Evolutionary conservation across 1,140 invertebrate species (phyloP).

Genomic region (Schlechtendalia chinensis): DNA sequence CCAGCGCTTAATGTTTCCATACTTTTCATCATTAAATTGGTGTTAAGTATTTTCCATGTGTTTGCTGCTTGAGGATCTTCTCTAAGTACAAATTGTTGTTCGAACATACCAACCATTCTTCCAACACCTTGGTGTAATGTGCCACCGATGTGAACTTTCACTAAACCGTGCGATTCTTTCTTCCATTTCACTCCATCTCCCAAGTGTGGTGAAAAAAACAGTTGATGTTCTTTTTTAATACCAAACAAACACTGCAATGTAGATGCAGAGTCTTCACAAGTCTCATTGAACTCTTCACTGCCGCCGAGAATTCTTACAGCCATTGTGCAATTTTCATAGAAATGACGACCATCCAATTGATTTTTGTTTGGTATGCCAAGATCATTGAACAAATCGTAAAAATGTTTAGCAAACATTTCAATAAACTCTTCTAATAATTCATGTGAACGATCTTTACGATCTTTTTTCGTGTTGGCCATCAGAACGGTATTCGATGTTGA

Average conservation of each 20-base stretch:
- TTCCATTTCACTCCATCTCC: slow-evolving; percentile 35
- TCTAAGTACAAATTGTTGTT: slow-evolving; percentile 37
- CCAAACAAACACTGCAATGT: slow-evolving; percentile 5
- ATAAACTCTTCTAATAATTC: slow-evolving; percentile 39
- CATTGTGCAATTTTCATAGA: slow-evolving; percentile 45
- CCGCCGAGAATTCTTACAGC: slow-evolving; percentile 24
- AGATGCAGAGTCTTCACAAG: neutral
- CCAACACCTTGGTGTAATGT: slow-evolving; percentile 38
- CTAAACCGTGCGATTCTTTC: slow-evolving; percentile 37
- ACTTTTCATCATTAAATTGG: slow-evolving; percentile 42
- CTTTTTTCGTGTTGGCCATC: neutral
- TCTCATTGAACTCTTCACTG: slow-evolving; percentile 10
- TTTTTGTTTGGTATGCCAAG: slow-evolving; percentile 21
- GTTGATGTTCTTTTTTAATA: slow-evolving; percentile 25
- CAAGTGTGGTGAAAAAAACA: slow-evolving; percentile 38
- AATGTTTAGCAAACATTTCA: slow-evolving; percentile 46
- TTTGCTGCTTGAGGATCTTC: slow-evolving; percentile 44
- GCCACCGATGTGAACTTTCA: slow-evolving; percentile 43
- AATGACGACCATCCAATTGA: slow-evolving; percentile 34
- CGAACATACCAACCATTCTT: slow-evolving; percentile 40
- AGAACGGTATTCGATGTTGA: neutral
- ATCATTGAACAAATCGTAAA: slow-evolving; percentile 37
- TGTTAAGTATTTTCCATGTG: slow-evolving; percentile 36
- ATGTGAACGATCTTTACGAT: slow-evolving; percentile 16
- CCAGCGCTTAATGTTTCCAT: slow-evolving; percentile 26